Conservation (phyloP, 2,113 vertebrate species). For the Limanda limanda region DNA sequence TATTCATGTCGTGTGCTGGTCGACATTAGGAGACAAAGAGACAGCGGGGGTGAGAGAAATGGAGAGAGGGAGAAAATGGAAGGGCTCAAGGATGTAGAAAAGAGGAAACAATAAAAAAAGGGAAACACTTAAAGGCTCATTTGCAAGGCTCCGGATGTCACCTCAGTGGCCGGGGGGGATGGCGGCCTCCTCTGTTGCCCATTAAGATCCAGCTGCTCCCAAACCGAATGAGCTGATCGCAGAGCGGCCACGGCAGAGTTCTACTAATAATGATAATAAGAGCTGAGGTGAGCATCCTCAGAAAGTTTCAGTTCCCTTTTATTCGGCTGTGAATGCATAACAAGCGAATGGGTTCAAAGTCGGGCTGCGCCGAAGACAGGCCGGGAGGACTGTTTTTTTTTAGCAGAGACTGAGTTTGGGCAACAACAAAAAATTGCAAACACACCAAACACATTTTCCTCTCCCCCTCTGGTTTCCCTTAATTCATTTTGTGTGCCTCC, state of each 20-base stretch:
- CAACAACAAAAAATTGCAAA: background rate
- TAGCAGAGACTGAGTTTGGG: background rate
- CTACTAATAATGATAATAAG: constrained; percentile 46
- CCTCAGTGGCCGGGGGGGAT: constrained; percentile 46
- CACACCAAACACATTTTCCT: background rate
- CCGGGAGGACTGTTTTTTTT: constrained; percentile 32
- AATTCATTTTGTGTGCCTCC: background rate
- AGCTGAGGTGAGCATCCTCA: constrained; percentile 1
- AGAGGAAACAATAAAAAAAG: constrained; percentile 6
- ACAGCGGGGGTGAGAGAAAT: background rate
- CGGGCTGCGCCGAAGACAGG: constrained; percentile 1
- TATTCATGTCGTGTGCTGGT: constrained; percentile 48
- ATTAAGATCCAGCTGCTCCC: constrained; percentile 64
- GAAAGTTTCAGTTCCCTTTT: constrained; percentile 3
- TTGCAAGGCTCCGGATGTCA: constrained; percentile 64
- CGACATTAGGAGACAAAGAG: constrained; percentile 25
- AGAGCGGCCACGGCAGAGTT: constrained; percentile 23
- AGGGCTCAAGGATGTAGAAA: constrained; percentile 16
- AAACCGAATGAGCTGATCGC: constrained; percentile 57
- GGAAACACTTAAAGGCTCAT: constrained; percentile 61
- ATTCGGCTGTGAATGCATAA: constrained; percentile 29
- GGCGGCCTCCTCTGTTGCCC: constrained; percentile 45
- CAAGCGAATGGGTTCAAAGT: constrained; percentile 47
- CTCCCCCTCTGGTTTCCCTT: background rate
- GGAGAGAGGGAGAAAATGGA: background rate